Evolutionary conservation across 2,113 vertebrate genomes (phyloP).

Genomic region (Varanus salvator): DNA sequence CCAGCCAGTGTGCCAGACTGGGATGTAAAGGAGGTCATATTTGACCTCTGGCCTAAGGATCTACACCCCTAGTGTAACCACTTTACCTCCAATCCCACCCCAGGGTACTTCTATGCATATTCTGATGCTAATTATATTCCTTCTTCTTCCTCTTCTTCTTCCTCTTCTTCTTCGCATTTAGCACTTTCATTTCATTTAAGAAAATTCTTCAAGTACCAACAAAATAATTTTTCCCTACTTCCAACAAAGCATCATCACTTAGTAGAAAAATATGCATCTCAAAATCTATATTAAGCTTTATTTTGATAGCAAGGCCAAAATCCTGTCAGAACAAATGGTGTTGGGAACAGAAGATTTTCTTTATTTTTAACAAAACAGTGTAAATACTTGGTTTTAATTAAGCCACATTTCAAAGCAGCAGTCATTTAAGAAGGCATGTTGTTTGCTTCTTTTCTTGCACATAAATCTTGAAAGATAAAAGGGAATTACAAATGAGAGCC

Average conservation of each 20-base stretch:
- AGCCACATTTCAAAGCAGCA: slow-evolving; percentile 9
- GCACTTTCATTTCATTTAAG: background rate
- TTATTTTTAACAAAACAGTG: background rate
- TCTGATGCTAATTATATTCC: background rate
- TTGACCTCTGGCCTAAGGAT: too few relatives aligned
- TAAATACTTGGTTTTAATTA: slow-evolving; percentile 24
- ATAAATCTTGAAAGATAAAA: slow-evolving; percentile 10
- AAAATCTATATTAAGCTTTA: slow-evolving; percentile 1
- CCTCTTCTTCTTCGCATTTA: background rate
- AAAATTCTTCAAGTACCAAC: background rate
- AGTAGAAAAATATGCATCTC: background rate
- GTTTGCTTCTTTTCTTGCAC: background rate
- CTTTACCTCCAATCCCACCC: background rate
- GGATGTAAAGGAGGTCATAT: too few relatives aligned
- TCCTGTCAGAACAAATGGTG: background rate
- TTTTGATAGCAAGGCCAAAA: slow-evolving; percentile 11
- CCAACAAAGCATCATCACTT: background rate
- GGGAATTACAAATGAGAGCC: background rate
- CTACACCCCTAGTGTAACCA: background rate
- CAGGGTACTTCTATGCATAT: background rate
- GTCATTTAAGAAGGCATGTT: background rate
- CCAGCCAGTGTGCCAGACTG: too few relatives aligned
- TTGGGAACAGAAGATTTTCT: background rate
- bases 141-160: background rate
- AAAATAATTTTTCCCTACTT: background rate